phyloP scores from a whole-genome alignment of 2,888 invertebrate genomes.

The Lithophane semibrunnea region DNA sequence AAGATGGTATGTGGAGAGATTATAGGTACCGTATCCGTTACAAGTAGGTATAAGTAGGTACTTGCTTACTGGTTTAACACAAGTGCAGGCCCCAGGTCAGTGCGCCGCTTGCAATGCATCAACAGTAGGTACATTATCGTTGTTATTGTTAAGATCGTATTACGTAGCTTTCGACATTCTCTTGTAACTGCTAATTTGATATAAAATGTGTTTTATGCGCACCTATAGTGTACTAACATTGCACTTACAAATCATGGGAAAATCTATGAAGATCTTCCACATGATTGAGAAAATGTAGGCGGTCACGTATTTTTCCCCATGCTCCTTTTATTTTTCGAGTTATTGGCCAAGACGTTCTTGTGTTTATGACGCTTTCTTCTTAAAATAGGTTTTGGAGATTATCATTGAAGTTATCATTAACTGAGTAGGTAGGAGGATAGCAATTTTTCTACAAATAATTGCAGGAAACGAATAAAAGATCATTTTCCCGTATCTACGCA shows the following conservation, averaged over 20 bases:
- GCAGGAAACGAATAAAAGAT: neutral
- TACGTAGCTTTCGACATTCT: conserved; percentile 53
- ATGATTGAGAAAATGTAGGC: neutral
- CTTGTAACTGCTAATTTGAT: conserved; percentile 13
- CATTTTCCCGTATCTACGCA: neutral
- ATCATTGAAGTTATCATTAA: neutral
- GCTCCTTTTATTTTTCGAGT: neutral
- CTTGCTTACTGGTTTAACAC: conserved; percentile 20
- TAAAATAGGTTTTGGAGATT: neutral
- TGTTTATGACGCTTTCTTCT: neutral
- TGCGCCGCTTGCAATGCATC: conserved; percentile 22
- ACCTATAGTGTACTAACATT: conserved; percentile 1
- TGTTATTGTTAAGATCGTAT: conserved; percentile 61
- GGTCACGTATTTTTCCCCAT: neutral
- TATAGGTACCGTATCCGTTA: neutral
- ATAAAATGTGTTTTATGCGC: neutral
- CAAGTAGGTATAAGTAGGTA: neutral
- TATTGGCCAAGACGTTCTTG: neutral
- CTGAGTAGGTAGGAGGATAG: neutral
- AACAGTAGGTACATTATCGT: conserved; percentile 10
- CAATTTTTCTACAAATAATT: neutral
- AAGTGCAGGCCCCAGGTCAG: conserved; percentile 39
- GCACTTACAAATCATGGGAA: neutral
- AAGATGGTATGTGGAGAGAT: neutral
- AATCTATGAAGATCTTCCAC: neutral